phyloP scores from a whole-genome alignment of 1,140 invertebrate species.

The Formica exsecta region DNA sequence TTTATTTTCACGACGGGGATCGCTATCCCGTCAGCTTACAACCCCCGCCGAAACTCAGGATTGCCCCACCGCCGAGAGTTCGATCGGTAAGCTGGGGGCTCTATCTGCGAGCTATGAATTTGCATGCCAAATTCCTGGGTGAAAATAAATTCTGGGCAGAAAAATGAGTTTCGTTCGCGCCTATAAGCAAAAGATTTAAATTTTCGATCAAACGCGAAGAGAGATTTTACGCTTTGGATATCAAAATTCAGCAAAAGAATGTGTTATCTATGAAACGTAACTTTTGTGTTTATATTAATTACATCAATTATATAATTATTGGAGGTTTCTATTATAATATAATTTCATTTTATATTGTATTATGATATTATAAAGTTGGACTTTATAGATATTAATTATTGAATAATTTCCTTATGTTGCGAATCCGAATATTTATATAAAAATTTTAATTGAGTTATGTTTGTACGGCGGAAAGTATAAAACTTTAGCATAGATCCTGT shows the following conservation, averaged over 20 bases:
- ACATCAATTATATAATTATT: too few relatives aligned
- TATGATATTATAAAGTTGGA: too few relatives aligned
- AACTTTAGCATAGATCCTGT: neutral
- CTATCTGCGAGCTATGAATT: constrained; percentile 21
- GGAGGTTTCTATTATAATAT: too few relatives aligned
- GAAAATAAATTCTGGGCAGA: neutral
- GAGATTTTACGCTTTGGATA: neutral
- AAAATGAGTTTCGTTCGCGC: neutral
- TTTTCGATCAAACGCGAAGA: neutral
- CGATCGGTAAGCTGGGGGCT: neutral
- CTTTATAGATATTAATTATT: neutral
- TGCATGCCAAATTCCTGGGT: constrained; percentile 15
- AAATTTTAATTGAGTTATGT: neutral
- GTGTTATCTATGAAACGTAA: neutral
- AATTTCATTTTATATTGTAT: too few relatives aligned
- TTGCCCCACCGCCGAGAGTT: neutral
- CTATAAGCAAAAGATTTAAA: neutral
- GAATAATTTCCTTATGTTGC: neutral
- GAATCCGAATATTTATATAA: neutral
- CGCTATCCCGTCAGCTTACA: constrained; percentile 28
- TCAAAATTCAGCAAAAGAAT: neutral
- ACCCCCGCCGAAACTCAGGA: neutral
- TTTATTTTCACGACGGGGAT: neutral
- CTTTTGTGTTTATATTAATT: neutral
- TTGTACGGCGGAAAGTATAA: neutral